These are phyloP conservation scores for Panthera uncia DNA, from an alignment of 2,113 vertebrate species.

Conservation along the genomic window DNA sequence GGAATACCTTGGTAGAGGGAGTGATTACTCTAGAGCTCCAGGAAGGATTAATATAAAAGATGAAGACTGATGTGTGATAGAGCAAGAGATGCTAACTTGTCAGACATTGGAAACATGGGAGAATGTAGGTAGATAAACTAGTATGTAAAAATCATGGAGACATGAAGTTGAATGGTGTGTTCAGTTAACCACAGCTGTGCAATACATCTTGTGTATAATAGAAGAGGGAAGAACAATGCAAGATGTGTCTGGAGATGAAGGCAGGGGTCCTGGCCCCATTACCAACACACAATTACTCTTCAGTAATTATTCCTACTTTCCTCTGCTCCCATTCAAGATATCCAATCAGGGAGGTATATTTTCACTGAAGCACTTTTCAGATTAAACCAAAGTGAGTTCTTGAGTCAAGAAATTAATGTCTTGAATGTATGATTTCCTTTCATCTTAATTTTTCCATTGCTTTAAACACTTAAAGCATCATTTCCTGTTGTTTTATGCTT, in stretches of 20 bases:
- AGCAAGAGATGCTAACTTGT: background rate
- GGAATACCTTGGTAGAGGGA: background rate
- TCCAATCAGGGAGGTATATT: background rate
- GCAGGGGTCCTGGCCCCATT: too few species aligned
- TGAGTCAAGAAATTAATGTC: conserved; percentile 26
- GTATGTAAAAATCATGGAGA: background rate
- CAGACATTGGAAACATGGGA: background rate
- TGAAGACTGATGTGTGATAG: background rate
- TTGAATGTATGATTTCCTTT: conserved; percentile 19
- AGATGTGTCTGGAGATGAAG: background rate
- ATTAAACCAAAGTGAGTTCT: background rate
- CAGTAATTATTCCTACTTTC: background rate
- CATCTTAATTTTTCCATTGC: background rate
- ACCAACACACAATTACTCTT: background rate
- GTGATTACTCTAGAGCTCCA: background rate
- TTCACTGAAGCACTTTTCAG: conserved; percentile 2
- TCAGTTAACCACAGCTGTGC: background rate
- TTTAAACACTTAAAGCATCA: background rate
- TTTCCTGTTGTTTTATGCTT: conserved; percentile 63
- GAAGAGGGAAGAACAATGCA: background rate
- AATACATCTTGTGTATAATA: background rate
- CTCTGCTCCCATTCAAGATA: background rate
- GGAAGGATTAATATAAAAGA: background rate
- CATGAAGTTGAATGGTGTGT: background rate
- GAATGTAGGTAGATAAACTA: background rate